Evolutionary conservation across 2,888 invertebrate species (phyloP).

Genomic region (Stenodera caucasica): DNA sequence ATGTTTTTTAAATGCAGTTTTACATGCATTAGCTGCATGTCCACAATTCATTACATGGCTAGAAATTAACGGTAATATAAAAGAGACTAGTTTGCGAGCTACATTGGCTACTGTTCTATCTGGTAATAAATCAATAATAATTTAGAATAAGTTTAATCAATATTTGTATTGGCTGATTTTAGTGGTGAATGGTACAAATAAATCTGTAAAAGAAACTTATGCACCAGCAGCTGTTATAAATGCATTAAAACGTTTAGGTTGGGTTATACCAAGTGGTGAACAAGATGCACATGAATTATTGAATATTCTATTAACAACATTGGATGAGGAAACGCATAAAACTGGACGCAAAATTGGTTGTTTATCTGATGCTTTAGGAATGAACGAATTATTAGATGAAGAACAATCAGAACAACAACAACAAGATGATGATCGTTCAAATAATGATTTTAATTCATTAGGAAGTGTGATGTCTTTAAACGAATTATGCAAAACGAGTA

Average conservation of each 20-base stretch:
- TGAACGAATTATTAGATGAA: slow-evolving; percentile 52
- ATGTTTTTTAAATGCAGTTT: slow-evolving; percentile 88
- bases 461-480: slow-evolving; percentile 55
- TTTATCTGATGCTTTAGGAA: slow-evolving; percentile 72
- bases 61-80: slow-evolving; percentile 64
- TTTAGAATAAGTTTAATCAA: background rate
- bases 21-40: slow-evolving; percentile 89
- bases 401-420: slow-evolving; percentile 46
- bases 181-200: slow-evolving; percentile 76
- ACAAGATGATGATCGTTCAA: slow-evolving; percentile 39
- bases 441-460: slow-evolving; percentile 39
- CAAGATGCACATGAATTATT: slow-evolving; percentile 94
- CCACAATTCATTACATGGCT: slow-evolving; percentile 85
- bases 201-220: slow-evolving; percentile 65
- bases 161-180: slow-evolving; percentile 27
- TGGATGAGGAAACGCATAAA: slow-evolving; percentile 80
- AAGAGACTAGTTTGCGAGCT: slow-evolving; percentile 72
- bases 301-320: slow-evolving; percentile 83
- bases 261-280: slow-evolving; percentile 88
- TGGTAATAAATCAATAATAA: slow-evolving; percentile 57
- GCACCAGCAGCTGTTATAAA: slow-evolving; percentile 71
- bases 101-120: slow-evolving; percentile 75
- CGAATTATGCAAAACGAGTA: slow-evolving; percentile 52
- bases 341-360: slow-evolving; percentile 64
- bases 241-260: slow-evolving; percentile 74